A percentile compares a stretch with the other conserved stretches of the same genome.
These are phyloP conservation scores for Aegypius monachus DNA, from an alignment of 2,113 vertebrate species.

Conservation along the genomic window DNA sequence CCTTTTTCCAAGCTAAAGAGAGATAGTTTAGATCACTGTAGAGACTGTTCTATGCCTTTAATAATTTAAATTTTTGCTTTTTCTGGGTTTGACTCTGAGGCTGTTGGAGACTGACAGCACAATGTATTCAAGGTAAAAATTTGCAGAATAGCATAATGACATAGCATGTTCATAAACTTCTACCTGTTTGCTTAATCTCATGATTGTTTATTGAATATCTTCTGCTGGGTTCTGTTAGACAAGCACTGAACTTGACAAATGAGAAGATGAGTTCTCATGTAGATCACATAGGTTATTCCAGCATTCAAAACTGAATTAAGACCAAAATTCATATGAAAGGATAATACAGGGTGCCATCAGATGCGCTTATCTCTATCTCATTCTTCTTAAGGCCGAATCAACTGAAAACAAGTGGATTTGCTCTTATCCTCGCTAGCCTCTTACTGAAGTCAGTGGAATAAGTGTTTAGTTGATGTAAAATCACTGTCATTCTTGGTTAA, in stretches of 20 bases:
- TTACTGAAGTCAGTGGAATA: neutral
- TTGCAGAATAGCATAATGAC: neutral
- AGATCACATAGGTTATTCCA: neutral
- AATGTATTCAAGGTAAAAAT: neutral
- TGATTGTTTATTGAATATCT: neutral
- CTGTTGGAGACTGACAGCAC: neutral
- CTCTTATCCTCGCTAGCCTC: neutral
- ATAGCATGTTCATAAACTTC: neutral
- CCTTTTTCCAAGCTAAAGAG: neutral
- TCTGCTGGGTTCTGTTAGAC: neutral
- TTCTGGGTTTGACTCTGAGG: neutral
- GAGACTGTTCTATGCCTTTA: neutral
- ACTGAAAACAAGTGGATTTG: neutral
- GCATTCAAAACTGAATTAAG: neutral
- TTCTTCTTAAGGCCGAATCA: neutral
- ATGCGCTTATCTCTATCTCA: neutral
- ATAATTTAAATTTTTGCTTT: neutral
- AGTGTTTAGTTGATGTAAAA: neutral
- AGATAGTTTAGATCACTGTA: neutral
- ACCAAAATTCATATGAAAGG: neutral
- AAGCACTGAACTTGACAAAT: neutral
- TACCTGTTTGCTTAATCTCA: neutral
- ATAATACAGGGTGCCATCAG: neutral
- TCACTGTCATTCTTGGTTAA: neutral
- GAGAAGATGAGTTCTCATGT: neutral